Evolutionary conservation across 2,888 invertebrate genomes (phyloP).

Genomic region (Orchesellides sinensis): DNA sequence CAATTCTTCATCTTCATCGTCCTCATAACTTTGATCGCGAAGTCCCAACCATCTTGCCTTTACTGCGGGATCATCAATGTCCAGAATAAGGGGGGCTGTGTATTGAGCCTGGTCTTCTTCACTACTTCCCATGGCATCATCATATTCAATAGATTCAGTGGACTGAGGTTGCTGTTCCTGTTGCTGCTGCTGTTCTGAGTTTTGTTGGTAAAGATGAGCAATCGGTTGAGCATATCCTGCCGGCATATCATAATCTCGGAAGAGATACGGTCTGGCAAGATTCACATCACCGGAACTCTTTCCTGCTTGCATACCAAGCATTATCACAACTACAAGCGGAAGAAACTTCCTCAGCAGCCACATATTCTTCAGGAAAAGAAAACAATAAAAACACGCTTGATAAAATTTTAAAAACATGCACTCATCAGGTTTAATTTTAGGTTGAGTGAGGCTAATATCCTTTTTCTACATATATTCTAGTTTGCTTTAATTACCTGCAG

Average conservation of each 20-base stretch:
- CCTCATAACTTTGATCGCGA: constrained; percentile 18
- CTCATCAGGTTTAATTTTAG: no score
- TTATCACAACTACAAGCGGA: constrained; percentile 21
- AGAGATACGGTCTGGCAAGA: constrained; percentile 54
- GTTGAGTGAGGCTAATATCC: constrained; percentile 43
- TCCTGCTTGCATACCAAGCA: constrained; percentile 42
- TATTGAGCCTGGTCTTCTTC: constrained; percentile 41
- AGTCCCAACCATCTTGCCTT: constrained; percentile 40
- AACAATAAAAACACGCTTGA: no score
- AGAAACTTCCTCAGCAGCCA: constrained; percentile 8
- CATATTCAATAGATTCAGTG: neutral
- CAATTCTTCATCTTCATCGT: constrained; percentile 29
- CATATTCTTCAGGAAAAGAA: neutral
- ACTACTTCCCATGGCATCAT: constrained; percentile 42
- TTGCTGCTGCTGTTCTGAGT: constrained; percentile 20
- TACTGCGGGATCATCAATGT: constrained; percentile 56
- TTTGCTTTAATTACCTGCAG: constrained; percentile 26
- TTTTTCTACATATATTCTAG: neutral
- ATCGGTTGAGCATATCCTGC: constrained; percentile 24
- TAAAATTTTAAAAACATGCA: no score
- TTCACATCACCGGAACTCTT: constrained; percentile 51
- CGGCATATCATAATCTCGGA: constrained; percentile 56
- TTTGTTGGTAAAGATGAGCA: constrained; percentile 20
- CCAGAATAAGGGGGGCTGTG: constrained; percentile 48
- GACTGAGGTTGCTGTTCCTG: no score